Evolutionary conservation across 1,140 invertebrate genomes (phyloP).

Genomic region (Phocides pigmalion): DNA sequence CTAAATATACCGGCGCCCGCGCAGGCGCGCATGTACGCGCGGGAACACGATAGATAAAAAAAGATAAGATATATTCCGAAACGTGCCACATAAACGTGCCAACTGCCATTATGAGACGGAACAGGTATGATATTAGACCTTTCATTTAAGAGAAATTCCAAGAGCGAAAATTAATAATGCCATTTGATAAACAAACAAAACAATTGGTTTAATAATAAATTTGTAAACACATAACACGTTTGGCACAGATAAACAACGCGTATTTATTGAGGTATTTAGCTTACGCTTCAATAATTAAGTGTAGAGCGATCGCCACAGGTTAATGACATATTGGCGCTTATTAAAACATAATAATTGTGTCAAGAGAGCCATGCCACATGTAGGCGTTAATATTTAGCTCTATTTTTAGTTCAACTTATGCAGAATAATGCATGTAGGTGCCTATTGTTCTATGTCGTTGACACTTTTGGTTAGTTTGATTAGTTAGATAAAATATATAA

Average conservation of each 20-base stretch:
- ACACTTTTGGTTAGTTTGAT: constrained; percentile 2
- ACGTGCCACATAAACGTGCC: constrained; percentile 45
- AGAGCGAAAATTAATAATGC: background rate
- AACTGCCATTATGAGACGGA: constrained; percentile 66
- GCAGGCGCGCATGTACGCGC: constrained; percentile 59
- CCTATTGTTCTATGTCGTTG: constrained; percentile 21
- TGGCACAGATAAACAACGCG: constrained; percentile 27
- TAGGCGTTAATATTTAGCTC: constrained; percentile 24
- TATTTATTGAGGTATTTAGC: constrained; percentile 25
- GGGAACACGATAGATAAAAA: constrained; percentile 48
- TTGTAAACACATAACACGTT: constrained; percentile 31
- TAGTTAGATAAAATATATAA: background rate
- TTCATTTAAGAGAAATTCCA: background rate
- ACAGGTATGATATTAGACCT: constrained; percentile 61
- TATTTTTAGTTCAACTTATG: constrained; percentile 31
- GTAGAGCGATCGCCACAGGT: constrained; percentile 14
- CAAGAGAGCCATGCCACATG: constrained; percentile 15
- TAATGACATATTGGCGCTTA: constrained; percentile 23
- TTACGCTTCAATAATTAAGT: constrained; percentile 16
- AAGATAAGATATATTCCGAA: constrained; percentile 73
- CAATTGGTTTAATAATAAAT: constrained; percentile 23
- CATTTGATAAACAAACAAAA: constrained; percentile 20
- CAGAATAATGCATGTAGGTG: constrained; percentile 28
- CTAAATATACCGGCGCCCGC: constrained; percentile 77
- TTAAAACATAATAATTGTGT: constrained; percentile 28